A percentile compares a stretch with the other conserved stretches of the same genome.
Evolutionary conservation across 2,888 invertebrate species (phyloP).

Genomic region (Drosophila rubida): DNA sequence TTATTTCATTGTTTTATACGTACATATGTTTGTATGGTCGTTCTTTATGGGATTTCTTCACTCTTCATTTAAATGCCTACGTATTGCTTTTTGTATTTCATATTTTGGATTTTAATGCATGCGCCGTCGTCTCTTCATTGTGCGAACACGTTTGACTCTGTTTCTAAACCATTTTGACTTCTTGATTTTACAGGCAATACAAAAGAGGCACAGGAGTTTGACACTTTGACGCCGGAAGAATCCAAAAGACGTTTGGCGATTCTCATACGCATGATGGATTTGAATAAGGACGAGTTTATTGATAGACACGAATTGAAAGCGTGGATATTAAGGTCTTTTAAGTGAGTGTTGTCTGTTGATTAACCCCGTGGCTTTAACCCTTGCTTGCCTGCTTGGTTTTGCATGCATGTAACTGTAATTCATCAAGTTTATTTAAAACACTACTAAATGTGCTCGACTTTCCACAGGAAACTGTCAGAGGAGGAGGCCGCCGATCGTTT

Average conservation of each 20-base stretch:
- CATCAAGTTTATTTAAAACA: neutral
- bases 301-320: constrained; percentile 93
- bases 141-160: constrained; percentile 40
- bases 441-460: neutral
- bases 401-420: constrained; percentile 41
- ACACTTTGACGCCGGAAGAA: constrained; percentile 93
- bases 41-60: constrained; percentile 27
- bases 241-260: constrained; percentile 91
- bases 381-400: constrained; percentile 14
- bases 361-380: constrained; percentile 61
- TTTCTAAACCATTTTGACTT: constrained; percentile 19
- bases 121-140: constrained; percentile 34
- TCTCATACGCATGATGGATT: constrained; percentile 94
- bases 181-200: constrained; percentile 89
- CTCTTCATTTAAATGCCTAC: constrained; percentile 24
- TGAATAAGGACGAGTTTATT: constrained; percentile 91
- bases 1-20: constrained; percentile 15
- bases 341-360: constrained; percentile 86
- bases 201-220: constrained; percentile 96
- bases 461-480: constrained; percentile 90
- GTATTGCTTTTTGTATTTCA: constrained; percentile 25
- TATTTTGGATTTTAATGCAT: constrained; percentile 26
- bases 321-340: constrained; percentile 97
- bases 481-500: constrained; percentile 95
- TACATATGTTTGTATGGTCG: neutral